Base-by-base conservation (phyloP, 2,797 vertebrate species). In the Chanos chanos region DNA sequence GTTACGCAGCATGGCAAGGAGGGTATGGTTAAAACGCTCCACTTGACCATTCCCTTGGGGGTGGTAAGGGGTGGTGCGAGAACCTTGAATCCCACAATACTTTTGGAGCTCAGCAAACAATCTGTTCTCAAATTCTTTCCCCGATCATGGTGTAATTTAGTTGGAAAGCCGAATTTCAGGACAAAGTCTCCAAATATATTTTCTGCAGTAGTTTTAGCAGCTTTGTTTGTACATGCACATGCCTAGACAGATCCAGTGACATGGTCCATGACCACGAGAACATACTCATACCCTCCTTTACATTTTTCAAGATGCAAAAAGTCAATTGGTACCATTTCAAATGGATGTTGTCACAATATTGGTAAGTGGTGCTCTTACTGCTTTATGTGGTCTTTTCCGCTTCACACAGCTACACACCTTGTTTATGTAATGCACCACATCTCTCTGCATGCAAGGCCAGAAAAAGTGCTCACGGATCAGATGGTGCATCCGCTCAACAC, bases 261-360 rank as follows among this genome's bases (percentile, higher is more conserved):
- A 10, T 63, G 59, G 31, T 71, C 59, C 64, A 70, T 69, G 10
- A 69, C 18, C 2, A 64, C 61, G 3, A 64, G 10, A 16, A 70
- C 69, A n/a, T 69, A 59, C 5, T 64, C 41, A 34, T 69, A 59
- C 22, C 60, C 47, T 31, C 49, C 53, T 37, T 66, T 64, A 21
- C 22, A 64, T 48, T 21, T 52, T 18, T 61, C 59, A 15, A 51
- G 16, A 7, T 43, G 48, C 2, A 50, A 5, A 7, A 50, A 51
- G 15, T 61, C 36, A 27, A 41, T 41, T 1, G 24, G 41, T 9
- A 61, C 47, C 16, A 39, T 5, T 19, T 49, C 22, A 49, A 40
- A 40, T 8, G 33, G 36, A 16, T 44, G 28, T 52, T 3, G 45
- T 51, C 1, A 22, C 19, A 4, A 52, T 57, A 4, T 12, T 50